These are phyloP conservation scores for Baronia brevicornis DNA, from an alignment of 2,888 invertebrate genomes.

Conservation along the genomic window DNA sequence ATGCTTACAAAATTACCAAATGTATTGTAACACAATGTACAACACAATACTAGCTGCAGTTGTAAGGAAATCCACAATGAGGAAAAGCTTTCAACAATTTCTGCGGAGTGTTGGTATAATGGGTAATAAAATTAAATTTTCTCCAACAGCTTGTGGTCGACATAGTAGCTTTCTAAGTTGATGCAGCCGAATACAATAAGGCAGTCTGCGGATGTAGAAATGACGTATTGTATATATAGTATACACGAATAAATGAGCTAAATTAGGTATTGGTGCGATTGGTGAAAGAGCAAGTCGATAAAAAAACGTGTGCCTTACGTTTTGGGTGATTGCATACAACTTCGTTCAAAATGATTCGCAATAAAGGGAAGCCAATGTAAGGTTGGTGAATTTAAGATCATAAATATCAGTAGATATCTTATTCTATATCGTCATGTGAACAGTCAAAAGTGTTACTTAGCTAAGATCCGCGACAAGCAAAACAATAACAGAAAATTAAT, in stretches of 20 bases:
- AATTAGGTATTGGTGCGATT: slow-evolving; percentile 6
- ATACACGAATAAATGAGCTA: slow-evolving; percentile 10
- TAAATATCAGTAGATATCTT: no score
- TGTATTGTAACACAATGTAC: no score
- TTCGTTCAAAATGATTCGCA: no score
- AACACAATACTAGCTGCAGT: slow-evolving; percentile 4
- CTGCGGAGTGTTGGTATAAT: slow-evolving; percentile 28
- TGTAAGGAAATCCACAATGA: slow-evolving; percentile 19
- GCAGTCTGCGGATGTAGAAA: slow-evolving; percentile 9
- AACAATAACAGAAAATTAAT: no score
- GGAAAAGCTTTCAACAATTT: slow-evolving; percentile 36
- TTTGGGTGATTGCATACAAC: no score
- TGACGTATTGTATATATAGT: slow-evolving; percentile 1
- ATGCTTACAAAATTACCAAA: not conserved
- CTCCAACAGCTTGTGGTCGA: slow-evolving; percentile 24
- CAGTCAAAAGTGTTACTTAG: no score
- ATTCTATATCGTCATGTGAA: no score
- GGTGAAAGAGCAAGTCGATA: no score
- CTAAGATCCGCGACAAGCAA: no score
- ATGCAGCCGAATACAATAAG: slow-evolving; percentile 9
- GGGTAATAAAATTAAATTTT: slow-evolving; percentile 39
- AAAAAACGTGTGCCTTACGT: no score
- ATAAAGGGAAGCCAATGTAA: no score
- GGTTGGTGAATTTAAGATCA: no score
- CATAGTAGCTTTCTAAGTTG: slow-evolving; percentile 13